Conservation (phyloP, 2,113 vertebrate genomes). For the Zosterops borbonicus region DNA sequence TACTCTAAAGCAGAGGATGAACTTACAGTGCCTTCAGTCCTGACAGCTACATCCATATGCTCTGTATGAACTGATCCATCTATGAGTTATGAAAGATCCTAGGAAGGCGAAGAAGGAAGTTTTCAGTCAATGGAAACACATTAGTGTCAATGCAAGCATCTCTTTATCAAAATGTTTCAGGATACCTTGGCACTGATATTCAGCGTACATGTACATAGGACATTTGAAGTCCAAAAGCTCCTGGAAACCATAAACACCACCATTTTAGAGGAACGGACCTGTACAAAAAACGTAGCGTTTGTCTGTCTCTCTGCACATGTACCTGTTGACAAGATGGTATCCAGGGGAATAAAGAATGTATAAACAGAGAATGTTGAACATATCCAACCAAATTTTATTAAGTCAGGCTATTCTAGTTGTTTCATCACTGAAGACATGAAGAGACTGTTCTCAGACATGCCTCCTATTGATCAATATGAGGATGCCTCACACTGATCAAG, state of each 20-base stretch:
- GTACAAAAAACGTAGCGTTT: accelerated
- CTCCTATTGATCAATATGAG: neutral
- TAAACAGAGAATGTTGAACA: neutral
- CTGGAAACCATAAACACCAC: neutral
- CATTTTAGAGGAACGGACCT: neutral
- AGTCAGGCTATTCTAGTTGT: neutral
- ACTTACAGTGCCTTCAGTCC: neutral
- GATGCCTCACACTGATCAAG: neutral
- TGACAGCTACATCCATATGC: accelerated
- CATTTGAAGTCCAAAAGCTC: neutral
- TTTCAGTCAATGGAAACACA: neutral
- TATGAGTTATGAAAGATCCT: accelerated
- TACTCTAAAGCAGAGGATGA: neutral
- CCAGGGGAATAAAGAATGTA: neutral
- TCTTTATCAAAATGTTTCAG: neutral
- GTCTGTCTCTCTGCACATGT: neutral
- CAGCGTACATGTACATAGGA: neutral
- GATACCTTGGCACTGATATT: neutral
- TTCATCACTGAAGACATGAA: neutral
- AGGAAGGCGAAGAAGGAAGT: neutral
- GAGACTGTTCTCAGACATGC: neutral
- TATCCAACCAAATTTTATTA: neutral
- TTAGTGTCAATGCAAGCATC: neutral
- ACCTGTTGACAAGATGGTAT: neutral
- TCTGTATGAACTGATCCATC: neutral